phyloP scores from a whole-genome alignment of 2,888 invertebrate species.

The Epinotia demarniana region DNA sequence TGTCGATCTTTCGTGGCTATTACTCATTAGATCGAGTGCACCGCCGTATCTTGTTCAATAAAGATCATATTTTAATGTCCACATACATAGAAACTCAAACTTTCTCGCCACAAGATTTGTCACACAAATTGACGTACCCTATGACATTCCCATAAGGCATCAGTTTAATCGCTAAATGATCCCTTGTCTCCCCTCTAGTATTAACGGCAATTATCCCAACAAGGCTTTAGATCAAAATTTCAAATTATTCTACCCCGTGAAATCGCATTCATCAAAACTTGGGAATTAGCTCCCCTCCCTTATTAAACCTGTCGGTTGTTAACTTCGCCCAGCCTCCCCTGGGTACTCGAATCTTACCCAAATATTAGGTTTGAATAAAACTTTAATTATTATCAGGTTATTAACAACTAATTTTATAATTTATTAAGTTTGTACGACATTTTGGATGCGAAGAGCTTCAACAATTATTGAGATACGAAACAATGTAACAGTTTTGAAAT shows the following conservation, averaged over 20 bases:
- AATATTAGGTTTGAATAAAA: conserved; percentile 78
- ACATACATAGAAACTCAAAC: neutral
- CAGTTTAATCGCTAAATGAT: conserved; percentile 35
- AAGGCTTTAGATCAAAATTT: conserved; percentile 76
- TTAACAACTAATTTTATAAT: conserved; percentile 42
- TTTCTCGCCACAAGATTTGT: conserved; percentile 9
- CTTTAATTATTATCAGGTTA: conserved; percentile 66
- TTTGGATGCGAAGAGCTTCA: conserved; percentile 14
- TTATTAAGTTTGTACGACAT: conserved; percentile 35
- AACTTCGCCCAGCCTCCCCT: conserved; percentile 62
- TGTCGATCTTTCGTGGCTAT: too few species aligned
- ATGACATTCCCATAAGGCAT: conserved; percentile 24
- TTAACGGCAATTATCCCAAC: conserved; percentile 71
- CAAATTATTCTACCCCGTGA: conserved; percentile 68
- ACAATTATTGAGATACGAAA: conserved; percentile 9
- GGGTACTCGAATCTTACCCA: conserved; percentile 67
- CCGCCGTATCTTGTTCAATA: too few species aligned
- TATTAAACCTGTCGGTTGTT: conserved; percentile 80
- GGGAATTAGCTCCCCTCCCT: conserved; percentile 77
- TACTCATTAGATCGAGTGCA: too few species aligned
- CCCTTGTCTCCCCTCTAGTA: conserved; percentile 50
- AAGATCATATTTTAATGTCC: neutral
- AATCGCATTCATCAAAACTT: conserved; percentile 84
- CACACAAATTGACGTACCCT: neutral
- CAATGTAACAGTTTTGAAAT: neutral